phyloP scores from a whole-genome alignment of 2,797 vertebrate genomes.

The Rhyacichthys aspro region DNA sequence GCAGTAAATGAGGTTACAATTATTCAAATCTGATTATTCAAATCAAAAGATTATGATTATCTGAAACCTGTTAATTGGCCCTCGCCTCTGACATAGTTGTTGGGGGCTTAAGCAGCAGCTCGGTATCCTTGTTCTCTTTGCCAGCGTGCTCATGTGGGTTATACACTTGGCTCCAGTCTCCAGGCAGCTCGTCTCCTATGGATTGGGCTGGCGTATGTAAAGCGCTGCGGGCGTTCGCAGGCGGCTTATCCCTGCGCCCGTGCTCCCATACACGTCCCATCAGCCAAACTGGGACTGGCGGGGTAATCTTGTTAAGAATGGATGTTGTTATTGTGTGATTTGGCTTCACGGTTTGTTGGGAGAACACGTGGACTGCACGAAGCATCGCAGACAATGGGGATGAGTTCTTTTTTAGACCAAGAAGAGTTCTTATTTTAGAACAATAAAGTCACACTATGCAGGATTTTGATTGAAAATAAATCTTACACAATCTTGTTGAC shows the following conservation, averaged over 20 bases:
- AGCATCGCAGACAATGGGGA: conserved; percentile 68
- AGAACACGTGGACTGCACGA: conserved; percentile 70
- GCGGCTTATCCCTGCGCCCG: conserved; percentile 69
- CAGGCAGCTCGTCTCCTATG: conserved; percentile 62
- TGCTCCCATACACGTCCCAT: conserved; percentile 64
- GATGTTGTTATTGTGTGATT: conserved; percentile 79
- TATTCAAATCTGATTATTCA: conserved; percentile 77
- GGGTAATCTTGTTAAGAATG: conserved; percentile 81
- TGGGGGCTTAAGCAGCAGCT: conserved; percentile 47
- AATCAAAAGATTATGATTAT: conserved; percentile 79
- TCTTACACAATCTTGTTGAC: neutral
- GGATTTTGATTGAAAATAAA: conserved; percentile 1
- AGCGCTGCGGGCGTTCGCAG: conserved; percentile 64
- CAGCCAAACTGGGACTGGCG: conserved; percentile 75
- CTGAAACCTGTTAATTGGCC: conserved; percentile 78
- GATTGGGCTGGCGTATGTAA: conserved; percentile 55
- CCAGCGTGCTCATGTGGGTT: conserved; percentile 58
- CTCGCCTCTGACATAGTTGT: conserved; percentile 57
- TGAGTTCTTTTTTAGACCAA: conserved; percentile 27
- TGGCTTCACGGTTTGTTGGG: conserved; percentile 64
- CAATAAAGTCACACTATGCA: neutral
- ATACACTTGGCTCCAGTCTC: conserved; percentile 63
- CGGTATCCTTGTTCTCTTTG: conserved; percentile 44
- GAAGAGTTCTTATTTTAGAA: conserved; percentile 62
- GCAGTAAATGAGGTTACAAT: conserved; percentile 67